Conservation (phyloP, 1,140 invertebrate species). For the Parapsyche elsis region DNA sequence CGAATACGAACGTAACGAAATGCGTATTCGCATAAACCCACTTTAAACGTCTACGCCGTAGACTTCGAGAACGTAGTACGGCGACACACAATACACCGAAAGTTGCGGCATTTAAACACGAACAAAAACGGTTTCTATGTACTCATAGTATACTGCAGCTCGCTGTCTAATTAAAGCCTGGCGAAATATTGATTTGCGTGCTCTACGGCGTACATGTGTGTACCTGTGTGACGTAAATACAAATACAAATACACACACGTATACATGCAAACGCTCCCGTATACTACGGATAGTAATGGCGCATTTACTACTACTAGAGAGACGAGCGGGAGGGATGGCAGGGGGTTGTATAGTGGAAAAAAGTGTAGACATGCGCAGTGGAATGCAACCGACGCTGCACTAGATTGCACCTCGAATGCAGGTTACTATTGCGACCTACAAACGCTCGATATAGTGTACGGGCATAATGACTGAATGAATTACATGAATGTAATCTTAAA, state of each 20-base stretch:
- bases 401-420: slow-evolving; percentile 21
- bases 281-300: neutral
- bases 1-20: too few relatives aligned
- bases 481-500: neutral
- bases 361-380: slow-evolving; percentile 36
- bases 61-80: neutral
- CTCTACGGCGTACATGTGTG: too few relatives aligned
- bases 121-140: neutral
- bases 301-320: slow-evolving; percentile 9
- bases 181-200: neutral
- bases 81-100: slow-evolving; percentile 6
- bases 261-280: neutral
- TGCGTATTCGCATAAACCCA: neutral
- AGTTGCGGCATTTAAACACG: neutral
- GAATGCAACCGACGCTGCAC: slow-evolving; percentile 7
- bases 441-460: neutral
- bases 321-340: too few relatives aligned
- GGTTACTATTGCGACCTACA: slow-evolving; percentile 39
- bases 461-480: slow-evolving; percentile 12
- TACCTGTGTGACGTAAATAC: neutral
- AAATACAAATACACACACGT: neutral
- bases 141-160: neutral
- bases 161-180: neutral
- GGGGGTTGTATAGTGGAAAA: slow-evolving; percentile 4
- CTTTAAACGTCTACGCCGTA: slow-evolving; percentile 11